Base-by-base conservation (phyloP, 2,797 vertebrate genomes). In the Propithecus perrieri region DNA sequence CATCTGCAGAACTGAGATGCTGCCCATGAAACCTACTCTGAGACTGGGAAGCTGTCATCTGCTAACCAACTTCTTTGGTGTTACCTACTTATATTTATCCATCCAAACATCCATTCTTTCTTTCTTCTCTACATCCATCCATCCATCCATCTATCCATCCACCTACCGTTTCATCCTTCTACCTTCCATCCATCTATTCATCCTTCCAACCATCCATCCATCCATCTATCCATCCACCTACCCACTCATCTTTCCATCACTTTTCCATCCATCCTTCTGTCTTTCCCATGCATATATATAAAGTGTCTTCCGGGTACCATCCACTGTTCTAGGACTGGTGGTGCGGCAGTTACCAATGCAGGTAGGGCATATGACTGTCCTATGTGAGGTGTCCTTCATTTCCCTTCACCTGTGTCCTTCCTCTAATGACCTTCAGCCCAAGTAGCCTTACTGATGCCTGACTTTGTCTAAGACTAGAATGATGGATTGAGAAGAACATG, bases 361-460 rank as follows among this genome's bases (percentile, higher is more conserved):
- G 28, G 55, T 7, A 88, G 43, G 22, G 20, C 3, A 15, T 18
- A 5, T 3, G 2, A 35, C 38, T 80, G 12, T 14, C 9, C 0
- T 1, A 0, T 5, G 10, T 7, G 18, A 89, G 8, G n/a, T 5
- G 20, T 4, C 17, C 28, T 30, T 63, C 53, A 17, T 4, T 10
- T 72, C 7, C 9, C 0, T 43, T 87, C 12, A 0, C 17, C 30
- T 53, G 5, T 38, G 12, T 22, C 75, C 61, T n/a, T 72, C 72
- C n/a, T 69, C 53, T 26, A 55, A 0, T 28, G 41, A 65, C 17
- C 35, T 43, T 71, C 46, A 88, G 9, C 4, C 2, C 41, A 24
- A 59, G 35, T 0, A n/a, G 35, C 18, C 53, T 67, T 22, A 71
- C 2, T 14, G 33, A 43, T 46, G 24, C 33, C 12, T 63, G 57